Base-by-base conservation (phyloP, 2,113 vertebrate species). In the Montifringilla adamsi region DNA sequence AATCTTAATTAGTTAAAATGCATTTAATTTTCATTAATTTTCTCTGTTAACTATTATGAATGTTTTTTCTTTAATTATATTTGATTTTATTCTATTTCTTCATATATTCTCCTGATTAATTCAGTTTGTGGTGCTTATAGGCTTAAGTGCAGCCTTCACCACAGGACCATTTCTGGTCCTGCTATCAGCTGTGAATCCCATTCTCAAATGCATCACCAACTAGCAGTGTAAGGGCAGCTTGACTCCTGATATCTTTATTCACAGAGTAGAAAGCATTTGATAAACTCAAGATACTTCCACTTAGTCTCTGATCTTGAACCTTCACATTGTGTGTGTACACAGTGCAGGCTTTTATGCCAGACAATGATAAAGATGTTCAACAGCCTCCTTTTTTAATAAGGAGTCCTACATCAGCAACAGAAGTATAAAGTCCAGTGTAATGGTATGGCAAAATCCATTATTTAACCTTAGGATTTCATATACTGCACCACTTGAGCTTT, bases 381-480 rank as follows among this genome's bases (percentile, higher is more conserved):
- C 35, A 44, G 15, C 4, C 8, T 43, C 31, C 62, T 69, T 13
- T 69, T 70, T 88, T 89, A 84, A 39, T 11, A 78, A 84, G 15
- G 21, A 74, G 44, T 68, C 69, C 82, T 84, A 33, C 33, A 74
- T 49, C 52, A 92, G 44, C 72, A 90, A n/a, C 59, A 86, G 70
- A 85, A 84, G 37, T 81, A 92, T 67, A 37, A 92, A 96, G 56
- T 31, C 93, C 49, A 89, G 68, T 15, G 19, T 60, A 83, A 87
- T 8, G 6, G 60, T 83, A 82, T 17, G 9, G 44, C 24, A 39
- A 84, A 92, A 87, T 75, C 52, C 77, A 87, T 93, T 94, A 92
- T 92, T 94, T 96, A 94, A 91, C 47, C 68, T 88, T 81, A 77
- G 46, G 53, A 83, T 88, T 91, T 92, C 69, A 85, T 85, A 87